Evolutionary conservation across 2,797 vertebrate genomes (phyloP).

Genomic region (Microctenopoma lineatum): DNA sequence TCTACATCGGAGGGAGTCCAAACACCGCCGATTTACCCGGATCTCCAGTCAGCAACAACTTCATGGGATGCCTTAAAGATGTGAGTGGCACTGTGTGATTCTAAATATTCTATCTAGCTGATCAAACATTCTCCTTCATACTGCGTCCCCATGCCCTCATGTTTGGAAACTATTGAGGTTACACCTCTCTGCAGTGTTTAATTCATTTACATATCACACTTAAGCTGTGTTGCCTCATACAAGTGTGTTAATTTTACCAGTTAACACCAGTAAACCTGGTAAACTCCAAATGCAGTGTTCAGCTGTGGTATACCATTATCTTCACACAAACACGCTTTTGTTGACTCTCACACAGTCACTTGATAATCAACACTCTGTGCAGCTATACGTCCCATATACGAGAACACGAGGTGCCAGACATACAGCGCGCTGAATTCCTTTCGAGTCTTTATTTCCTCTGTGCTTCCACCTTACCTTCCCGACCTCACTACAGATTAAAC

Average conservation of each 20-base stretch:
- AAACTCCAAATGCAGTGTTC: neutral
- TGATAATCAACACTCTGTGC: slow-evolving; percentile 33
- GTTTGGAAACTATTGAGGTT: neutral
- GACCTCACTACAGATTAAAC: slow-evolving; percentile 14
- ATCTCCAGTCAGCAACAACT: slow-evolving; percentile 98
- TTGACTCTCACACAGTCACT: slow-evolving; percentile 26
- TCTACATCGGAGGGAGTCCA: slow-evolving; percentile 96
- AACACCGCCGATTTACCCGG: slow-evolving; percentile 95
- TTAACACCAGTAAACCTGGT: neutral
- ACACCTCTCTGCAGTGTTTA: neutral
- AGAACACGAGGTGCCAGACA: slow-evolving; percentile 55
- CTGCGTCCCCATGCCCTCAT: neutral
- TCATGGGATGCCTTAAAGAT: slow-evolving; percentile 97
- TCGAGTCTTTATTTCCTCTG: slow-evolving; percentile 28
- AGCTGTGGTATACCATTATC: neutral
- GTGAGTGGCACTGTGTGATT: slow-evolving; percentile 79
- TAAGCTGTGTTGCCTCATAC: neutral
- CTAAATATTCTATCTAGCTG: neutral
- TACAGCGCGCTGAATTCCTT: slow-evolving; percentile 20
- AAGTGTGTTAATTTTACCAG: neutral
- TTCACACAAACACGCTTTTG: slow-evolving; percentile 28
- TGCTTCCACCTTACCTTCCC: slow-evolving; percentile 5
- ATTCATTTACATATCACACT: neutral
- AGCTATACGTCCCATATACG: slow-evolving; percentile 30
- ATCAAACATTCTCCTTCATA: neutral